Percentiles rank a stretch among this genome's conserved stretches.
These are phyloP conservation scores for Theristus sp. DNA, from an alignment of 2,888 invertebrate species.

Conservation along the genomic window DNA sequence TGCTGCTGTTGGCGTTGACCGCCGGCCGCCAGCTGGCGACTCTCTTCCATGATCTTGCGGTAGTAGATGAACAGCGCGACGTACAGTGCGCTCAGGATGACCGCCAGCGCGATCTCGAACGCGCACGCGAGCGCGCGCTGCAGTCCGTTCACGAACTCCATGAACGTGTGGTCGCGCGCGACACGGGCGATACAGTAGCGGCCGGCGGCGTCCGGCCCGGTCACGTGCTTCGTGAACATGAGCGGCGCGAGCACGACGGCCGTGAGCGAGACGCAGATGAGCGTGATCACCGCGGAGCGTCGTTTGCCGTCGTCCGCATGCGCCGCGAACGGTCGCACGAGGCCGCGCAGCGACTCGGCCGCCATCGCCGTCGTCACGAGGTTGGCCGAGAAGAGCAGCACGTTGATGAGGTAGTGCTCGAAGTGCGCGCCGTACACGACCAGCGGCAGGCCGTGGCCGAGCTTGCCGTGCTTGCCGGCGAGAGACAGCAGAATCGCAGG, in stretches of 20 bases:
- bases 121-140: neutral
- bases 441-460: neutral
- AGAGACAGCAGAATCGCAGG: neutral
- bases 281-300: neutral
- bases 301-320: neutral
- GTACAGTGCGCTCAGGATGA: neutral
- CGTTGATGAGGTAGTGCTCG: conserved; percentile 5
- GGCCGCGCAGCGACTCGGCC: conserved; percentile 2
- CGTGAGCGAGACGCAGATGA: neutral
- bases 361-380: conserved; percentile 1
- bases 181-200: neutral
- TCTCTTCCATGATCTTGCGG: neutral
- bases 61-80: neutral
- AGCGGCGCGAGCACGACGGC: neutral
- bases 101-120: neutral
- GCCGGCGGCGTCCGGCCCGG: neutral
- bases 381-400: conserved; percentile 4
- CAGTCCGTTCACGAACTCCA: neutral
- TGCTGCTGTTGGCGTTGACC: neutral
- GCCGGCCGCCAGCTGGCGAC: neutral
- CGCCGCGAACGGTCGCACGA: conserved; percentile 1
- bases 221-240: neutral
- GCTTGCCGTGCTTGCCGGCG: neutral
- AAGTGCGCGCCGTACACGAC: conserved; percentile 5
- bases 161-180: neutral